Conservation (phyloP, 2,797 vertebrate genomes). For the Alca torda region DNA sequence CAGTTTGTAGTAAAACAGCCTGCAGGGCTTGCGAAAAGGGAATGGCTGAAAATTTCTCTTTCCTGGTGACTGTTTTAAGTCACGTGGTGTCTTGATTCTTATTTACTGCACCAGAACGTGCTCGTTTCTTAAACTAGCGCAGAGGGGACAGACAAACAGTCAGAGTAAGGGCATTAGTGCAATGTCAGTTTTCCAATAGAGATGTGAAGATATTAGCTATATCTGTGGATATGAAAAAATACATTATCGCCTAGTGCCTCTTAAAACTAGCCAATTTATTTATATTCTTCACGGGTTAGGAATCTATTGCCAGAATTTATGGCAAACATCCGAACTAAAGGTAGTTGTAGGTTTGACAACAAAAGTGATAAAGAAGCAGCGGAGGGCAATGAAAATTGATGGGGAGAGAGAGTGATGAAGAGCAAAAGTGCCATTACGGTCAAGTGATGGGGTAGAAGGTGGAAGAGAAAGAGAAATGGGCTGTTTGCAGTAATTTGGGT, state of each 20-base stretch:
- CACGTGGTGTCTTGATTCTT: neutral
- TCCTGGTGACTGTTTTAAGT: neutral
- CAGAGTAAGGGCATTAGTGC: slow-evolving; percentile 32
- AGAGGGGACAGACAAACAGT: slow-evolving; percentile 20
- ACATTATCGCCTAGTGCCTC: slow-evolving; percentile 68
- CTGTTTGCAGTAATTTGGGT: slow-evolving; percentile 51
- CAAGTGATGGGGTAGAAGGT: slow-evolving; percentile 63
- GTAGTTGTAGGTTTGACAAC: slow-evolving; percentile 78
- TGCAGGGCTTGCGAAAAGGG: neutral
- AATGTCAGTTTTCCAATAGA: slow-evolving; percentile 60
- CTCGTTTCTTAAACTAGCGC: neutral
- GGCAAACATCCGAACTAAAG: slow-evolving; percentile 76
- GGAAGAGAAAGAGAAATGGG: slow-evolving; percentile 41
- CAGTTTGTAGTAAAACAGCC: neutral
- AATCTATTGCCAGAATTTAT: slow-evolving; percentile 74
- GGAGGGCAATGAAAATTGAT: slow-evolving; percentile 79
- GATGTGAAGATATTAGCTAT: slow-evolving; percentile 64
- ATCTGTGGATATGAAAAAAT: slow-evolving; percentile 71
- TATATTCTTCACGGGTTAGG: slow-evolving; percentile 68
- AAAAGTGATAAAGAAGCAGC: slow-evolving; percentile 77
- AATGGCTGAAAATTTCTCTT: neutral
- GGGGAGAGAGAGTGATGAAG: slow-evolving; percentile 70
- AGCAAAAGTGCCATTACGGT: slow-evolving; percentile 67
- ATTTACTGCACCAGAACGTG: neutral
- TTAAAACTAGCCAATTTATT: slow-evolving; percentile 76